phyloP scores from a whole-genome alignment of 2,797 vertebrate species.

The Propithecus perrieri region DNA sequence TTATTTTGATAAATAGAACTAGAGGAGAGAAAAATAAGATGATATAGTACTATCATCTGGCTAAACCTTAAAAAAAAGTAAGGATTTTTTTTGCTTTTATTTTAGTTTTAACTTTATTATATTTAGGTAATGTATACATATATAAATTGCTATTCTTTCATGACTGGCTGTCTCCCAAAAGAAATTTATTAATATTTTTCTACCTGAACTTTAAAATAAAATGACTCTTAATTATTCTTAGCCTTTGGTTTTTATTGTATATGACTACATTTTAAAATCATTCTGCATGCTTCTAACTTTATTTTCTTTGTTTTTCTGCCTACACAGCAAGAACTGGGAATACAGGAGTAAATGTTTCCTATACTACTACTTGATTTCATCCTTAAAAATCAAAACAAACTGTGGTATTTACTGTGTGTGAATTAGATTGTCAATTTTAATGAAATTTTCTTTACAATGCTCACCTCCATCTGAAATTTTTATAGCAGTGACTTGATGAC shows the following conservation, averaged over 20 bases:
- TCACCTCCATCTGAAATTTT: slow-evolving; percentile 25
- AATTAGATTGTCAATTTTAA: slow-evolving; percentile 59
- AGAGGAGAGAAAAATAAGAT: slow-evolving; percentile 17
- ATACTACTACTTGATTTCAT: slow-evolving; percentile 80
- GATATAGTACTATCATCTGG: not conserved
- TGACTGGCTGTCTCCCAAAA: not conserved
- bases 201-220: slow-evolving; percentile 63
- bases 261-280: slow-evolving; percentile 57
- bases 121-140: not conserved
- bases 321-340: slow-evolving; percentile 94
- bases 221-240: slow-evolving; percentile 43
- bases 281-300: slow-evolving; percentile 79
- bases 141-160: not conserved
- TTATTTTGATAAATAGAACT: slow-evolving; percentile 38
- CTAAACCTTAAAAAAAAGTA: slow-evolving; percentile 23
- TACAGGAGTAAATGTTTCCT: slow-evolving; percentile 85
- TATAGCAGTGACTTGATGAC: not conserved
- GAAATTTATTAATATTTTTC: slow-evolving; percentile 41
- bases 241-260: slow-evolving; percentile 61
- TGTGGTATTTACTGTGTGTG: slow-evolving; percentile 67
- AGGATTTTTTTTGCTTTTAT: slow-evolving; percentile 22
- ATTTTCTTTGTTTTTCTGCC: slow-evolving; percentile 84
- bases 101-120: slow-evolving; percentile 53
- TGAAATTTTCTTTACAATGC: not conserved
- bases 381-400: slow-evolving; percentile 71